Conservation (phyloP, 2,113 vertebrate genomes). For the Bos indicus region DNA sequence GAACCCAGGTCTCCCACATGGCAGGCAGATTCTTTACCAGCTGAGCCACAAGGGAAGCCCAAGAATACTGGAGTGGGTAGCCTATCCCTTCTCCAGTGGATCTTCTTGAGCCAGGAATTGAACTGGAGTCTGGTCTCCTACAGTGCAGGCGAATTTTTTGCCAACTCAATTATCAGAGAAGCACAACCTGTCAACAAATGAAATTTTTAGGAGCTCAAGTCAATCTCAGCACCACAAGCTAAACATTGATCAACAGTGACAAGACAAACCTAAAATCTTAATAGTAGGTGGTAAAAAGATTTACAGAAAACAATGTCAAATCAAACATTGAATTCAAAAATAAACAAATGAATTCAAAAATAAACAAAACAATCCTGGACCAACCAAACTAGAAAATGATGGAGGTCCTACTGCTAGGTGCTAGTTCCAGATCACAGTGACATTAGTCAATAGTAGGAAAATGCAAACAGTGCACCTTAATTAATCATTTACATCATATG, state of each 20-base stretch:
- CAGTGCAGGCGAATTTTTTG: not conserved
- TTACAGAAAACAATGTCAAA: not conserved
- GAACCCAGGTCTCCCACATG: not conserved
- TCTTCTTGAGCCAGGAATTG: not conserved
- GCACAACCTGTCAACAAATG: not conserved
- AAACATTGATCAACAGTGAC: not conserved
- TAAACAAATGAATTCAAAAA: not conserved
- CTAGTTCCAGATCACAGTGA: not conserved
- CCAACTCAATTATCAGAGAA: not conserved
- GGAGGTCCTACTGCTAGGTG: not conserved
- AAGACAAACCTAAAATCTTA: slow-evolving; percentile 3
- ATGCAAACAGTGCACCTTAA: not conserved
- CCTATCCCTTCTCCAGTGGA: not conserved
- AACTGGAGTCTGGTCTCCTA: not conserved
- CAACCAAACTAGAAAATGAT: not conserved
- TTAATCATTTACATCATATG: not conserved
- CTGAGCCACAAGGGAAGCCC: not conserved
- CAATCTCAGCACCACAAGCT: not conserved
- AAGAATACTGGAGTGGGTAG: not conserved
- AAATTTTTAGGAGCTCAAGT: not conserved
- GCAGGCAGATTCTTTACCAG: not conserved
- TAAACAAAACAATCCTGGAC: not conserved
- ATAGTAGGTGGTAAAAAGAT: not conserved
- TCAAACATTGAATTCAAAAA: not conserved
- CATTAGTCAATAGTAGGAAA: not conserved